Percentiles rank a stretch among this genome's conserved stretches.
phyloP scores from a whole-genome alignment of 2,888 invertebrate species.

The Malthinus flaveolus region DNA sequence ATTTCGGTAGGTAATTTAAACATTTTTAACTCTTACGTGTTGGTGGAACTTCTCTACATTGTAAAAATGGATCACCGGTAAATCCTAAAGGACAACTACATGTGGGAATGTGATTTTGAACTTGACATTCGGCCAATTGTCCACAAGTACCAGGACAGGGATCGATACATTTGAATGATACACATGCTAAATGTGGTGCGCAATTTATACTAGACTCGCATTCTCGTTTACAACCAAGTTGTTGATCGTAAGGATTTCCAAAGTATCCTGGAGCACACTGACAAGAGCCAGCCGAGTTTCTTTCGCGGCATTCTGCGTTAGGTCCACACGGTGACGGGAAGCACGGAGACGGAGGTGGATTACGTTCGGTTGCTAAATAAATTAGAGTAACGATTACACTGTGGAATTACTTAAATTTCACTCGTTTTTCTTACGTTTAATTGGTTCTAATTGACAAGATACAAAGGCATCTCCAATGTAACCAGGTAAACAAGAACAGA shows the following conservation, averaged over 20 bases:
- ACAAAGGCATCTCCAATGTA: slow-evolving; percentile 77
- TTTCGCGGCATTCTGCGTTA: slow-evolving; percentile 81
- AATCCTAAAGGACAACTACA: slow-evolving; percentile 76
- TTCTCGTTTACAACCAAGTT: slow-evolving; percentile 71
- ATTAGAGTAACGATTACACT: slow-evolving; percentile 7
- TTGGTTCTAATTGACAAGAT: slow-evolving; percentile 56
- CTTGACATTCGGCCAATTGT: slow-evolving; percentile 74
- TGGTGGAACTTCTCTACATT: slow-evolving; percentile 64
- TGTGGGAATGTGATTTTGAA: slow-evolving; percentile 77
- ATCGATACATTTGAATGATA: slow-evolving; percentile 80
- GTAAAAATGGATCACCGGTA: slow-evolving; percentile 82
- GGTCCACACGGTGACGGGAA: slow-evolving; percentile 84
- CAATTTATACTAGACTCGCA: slow-evolving; percentile 82
- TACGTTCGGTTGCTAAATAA: slow-evolving; percentile 63
- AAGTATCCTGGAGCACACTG: slow-evolving; percentile 76
- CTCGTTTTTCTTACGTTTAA: slow-evolving; percentile 49
- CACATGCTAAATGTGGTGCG: slow-evolving; percentile 71
- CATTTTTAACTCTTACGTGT: slow-evolving; percentile 29
- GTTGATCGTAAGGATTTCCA: slow-evolving; percentile 78
- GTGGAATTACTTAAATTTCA: not conserved
- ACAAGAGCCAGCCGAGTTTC: slow-evolving; percentile 84
- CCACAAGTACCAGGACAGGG: slow-evolving; percentile 87
- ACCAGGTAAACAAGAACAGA: slow-evolving; percentile 81
- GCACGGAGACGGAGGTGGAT: slow-evolving; percentile 74
- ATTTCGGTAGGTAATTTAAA: slow-evolving; percentile 27